A percentile compares a stretch with the other conserved stretches of the same genome.
Conservation (phyloP, 1,140 invertebrate species). For the Drosophila ercepeae region DNA sequence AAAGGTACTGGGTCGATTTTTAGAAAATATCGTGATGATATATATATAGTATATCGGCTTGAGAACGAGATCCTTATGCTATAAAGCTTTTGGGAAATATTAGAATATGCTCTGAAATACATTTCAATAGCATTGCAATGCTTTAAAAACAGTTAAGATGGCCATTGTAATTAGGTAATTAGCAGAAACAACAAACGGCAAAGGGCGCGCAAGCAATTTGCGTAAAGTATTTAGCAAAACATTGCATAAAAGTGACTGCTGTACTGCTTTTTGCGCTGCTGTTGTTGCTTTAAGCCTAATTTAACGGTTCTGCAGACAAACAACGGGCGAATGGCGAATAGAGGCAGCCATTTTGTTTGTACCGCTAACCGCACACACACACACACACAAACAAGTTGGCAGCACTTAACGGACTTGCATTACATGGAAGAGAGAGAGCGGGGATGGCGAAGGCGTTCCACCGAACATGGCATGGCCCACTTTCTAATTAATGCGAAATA, state of each 20-base stretch:
- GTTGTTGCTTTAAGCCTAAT: constrained; percentile 71
- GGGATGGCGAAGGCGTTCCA: not conserved
- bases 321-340: constrained; percentile 48
- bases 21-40: too few species aligned
- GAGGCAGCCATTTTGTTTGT: constrained; percentile 71
- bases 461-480: constrained; percentile 49
- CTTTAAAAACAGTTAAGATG: constrained; percentile 5
- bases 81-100: too few species aligned
- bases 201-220: constrained; percentile 41
- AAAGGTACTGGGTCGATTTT: too few species aligned
- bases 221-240: constrained; percentile 68
- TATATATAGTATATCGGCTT: too few species aligned
- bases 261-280: not conserved
- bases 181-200: constrained; percentile 44
- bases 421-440: too few species aligned
- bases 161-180: constrained; percentile 65
- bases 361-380: constrained; percentile 50
- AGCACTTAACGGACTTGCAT: constrained; percentile 25
- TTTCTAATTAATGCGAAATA: constrained; percentile 79
- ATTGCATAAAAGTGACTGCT: constrained; percentile 42
- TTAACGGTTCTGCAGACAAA: constrained; percentile 66
- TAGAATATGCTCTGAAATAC: constrained; percentile 1
- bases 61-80: too few species aligned
- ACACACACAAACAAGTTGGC: constrained; percentile 43
- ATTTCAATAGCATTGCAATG: too few species aligned